phyloP scores from a whole-genome alignment of 1,140 invertebrate genomes.

The Philotrypesis tridentata region DNA sequence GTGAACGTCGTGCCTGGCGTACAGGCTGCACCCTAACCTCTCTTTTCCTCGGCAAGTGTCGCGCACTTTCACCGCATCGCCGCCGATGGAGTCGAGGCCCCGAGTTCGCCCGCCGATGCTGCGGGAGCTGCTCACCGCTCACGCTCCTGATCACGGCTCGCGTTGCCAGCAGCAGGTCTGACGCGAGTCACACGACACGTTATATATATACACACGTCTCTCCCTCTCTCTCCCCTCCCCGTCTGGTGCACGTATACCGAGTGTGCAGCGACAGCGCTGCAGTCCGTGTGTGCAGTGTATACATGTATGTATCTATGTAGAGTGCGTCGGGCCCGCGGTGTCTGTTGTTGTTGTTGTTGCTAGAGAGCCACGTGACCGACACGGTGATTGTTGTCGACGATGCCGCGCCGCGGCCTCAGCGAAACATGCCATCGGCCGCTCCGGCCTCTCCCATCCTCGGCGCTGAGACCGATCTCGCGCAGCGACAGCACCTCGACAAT shows the following conservation, averaged over 20 bases:
- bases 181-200: no score
- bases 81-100: background rate
- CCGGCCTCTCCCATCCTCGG: background rate
- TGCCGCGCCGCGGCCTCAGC: background rate
- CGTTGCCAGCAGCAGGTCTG: no score
- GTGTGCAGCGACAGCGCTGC: no score
- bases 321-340: no score
- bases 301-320: background rate
- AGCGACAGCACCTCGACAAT: conserved; percentile 6
- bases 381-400: background rate
- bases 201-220: no score
- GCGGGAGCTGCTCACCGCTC: background rate
- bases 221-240: no score
- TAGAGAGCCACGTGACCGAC: background rate
- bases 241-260: no score
- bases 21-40: no score
- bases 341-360: background rate
- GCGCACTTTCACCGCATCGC: background rate
- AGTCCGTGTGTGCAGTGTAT: no score
- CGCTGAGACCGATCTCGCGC: no score
- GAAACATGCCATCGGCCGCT: background rate
- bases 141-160: background rate
- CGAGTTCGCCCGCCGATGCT: background rate
- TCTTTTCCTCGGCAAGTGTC: no score
- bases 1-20: no score